Base-by-base conservation (phyloP, 2,888 invertebrate species). In the Schizaphis graminum region DNA sequence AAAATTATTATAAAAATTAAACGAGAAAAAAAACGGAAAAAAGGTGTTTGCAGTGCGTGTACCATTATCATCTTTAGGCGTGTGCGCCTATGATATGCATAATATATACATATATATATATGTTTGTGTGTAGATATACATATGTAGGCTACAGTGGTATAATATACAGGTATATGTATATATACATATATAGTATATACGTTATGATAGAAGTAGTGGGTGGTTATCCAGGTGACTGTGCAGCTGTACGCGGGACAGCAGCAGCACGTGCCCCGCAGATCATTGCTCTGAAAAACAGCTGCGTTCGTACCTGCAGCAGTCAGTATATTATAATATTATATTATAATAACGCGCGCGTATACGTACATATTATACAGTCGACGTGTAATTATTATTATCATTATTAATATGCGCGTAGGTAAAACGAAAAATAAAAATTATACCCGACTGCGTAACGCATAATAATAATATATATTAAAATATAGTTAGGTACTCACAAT, bases 231-330 rank as follows among this genome's bases (percentile, higher is more conserved):
- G 93, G 93, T 94, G 93, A 94, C 89, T 94, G 93, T 94, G 93
- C 93, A 94, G 93, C 93, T 94, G 93, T 94, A 94, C 93, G 90
- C 90, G 90, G 90, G 90, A 94, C 93, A 90, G 89, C 93, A 94
- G 93, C 93, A 94, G 93, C 93, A 94, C 93, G 93, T 94, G 93
- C 93, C 93, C 93, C 93, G 93, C 92, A 94, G 93, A 94, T 94
- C 93, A 94, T 94, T 94, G 93, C 90, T 94, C n/a, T 49, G 47
- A 85, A 86, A 92, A 94, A 94, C 93, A 94, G 93, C 93, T 94
- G 93, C 93, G 89, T 41, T 67, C 49, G 84, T 53, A 57, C 57
- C 77, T 77, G 77, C 77, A 77, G 35, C 77, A 77, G 77, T 77
- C 77, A 8, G 77, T 77, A 77, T 35, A 26, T 10, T n/a, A 44